Base-by-base conservation (phyloP, 2,113 vertebrate genomes). In the Halcyon senegalensis region DNA sequence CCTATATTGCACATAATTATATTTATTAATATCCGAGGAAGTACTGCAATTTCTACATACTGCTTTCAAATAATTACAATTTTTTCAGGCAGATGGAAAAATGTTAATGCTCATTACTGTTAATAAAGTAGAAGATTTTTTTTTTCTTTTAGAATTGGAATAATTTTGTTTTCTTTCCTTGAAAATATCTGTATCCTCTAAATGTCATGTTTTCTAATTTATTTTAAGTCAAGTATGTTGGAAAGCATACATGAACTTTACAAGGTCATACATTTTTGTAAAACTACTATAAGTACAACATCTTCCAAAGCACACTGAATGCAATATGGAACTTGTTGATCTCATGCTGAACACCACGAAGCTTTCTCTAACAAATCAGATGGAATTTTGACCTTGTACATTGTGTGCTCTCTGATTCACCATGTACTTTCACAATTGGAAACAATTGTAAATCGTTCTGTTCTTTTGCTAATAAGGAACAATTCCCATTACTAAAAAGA, bases 371-470 rank as follows among this genome's bases (percentile, higher is more conserved):
- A 23, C 28, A 90, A 93, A 84, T 18, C 73, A 94, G 66, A 87
- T 27, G 66, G 73, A 87, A 72, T 75, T 94, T 89, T 91, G 69
- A 92, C 89, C 94, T 87, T n/a, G 44, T 82, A 75, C 66, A 27
- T 37, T 24, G 16, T 79, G 70, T 72, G 92, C 43, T 79, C 13
- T 82, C 56, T 89, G 69, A 94, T 66, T 97, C 83, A 92, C 31
- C 4, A 16, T 11, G 43, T 72, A 55, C 53, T 86, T 79, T 75
- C 33, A 68, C 28, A 69, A 78, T 11, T 76, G 58, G 48, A 93
- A 87, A 64, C 10, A 62, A 72, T 2, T 37, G 25, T 76, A 53
- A 44, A 60, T 72, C 64, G 28, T 89, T 93, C 56, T 44, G 30
- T 64, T 51, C 17, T 56, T 86, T 91, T 84, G 19, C 23, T 62